Conservation (phyloP, 2,888 invertebrate species). For the Pyrgus malvae region DNA sequence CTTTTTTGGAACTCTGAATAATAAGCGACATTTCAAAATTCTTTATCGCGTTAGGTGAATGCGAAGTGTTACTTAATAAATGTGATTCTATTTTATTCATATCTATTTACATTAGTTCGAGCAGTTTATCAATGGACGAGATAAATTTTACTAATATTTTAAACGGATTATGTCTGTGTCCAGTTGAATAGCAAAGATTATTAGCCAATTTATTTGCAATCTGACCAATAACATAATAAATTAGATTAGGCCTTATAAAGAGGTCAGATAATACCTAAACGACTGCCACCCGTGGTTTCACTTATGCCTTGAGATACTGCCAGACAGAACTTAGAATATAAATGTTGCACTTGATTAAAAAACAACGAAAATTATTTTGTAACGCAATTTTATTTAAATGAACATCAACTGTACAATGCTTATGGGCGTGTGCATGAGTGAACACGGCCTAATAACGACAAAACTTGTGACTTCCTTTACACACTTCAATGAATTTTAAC, state of each 20-base stretch:
- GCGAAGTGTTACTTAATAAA: not conserved
- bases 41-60: conserved; percentile 5
- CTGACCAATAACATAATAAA: conserved; percentile 15
- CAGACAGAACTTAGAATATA: not conserved
- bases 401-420: conserved; percentile 2
- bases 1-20: not conserved
- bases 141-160: conserved; percentile 5
- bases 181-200: conserved; percentile 12
- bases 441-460: conserved; percentile 48
- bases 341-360: not conserved
- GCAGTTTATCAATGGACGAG: not conserved
- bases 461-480: conserved; percentile 60
- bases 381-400: conserved; percentile 12
- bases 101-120: conserved; percentile 5
- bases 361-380: not conserved
- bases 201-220: conserved; percentile 18
- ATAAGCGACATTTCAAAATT: not conserved
- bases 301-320: conserved; percentile 5
- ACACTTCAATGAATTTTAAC: conserved; percentile 47
- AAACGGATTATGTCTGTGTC: conserved; percentile 4
- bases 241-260: conserved; percentile 14
- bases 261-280: conserved; percentile 10
- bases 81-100: conserved; percentile 8
- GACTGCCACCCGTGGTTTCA: conserved; percentile 3
- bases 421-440: conserved; percentile 43